Base-by-base conservation (phyloP, 2,888 invertebrate species). In the Steinernema carpocapsae region DNA sequence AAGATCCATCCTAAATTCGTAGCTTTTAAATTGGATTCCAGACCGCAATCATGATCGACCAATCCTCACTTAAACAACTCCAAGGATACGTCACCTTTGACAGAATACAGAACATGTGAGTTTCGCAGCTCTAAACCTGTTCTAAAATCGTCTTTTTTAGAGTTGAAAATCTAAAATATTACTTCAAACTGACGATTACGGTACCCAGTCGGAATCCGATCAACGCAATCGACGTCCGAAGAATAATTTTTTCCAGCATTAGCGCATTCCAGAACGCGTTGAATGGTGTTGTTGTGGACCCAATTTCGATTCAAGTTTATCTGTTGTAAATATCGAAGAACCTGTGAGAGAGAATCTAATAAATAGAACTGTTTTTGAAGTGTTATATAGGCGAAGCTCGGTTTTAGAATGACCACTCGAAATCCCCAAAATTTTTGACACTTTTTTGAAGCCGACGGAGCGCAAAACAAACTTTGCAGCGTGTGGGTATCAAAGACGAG, bases 391-490 rank as follows among this genome's bases (percentile, higher is more conserved):
- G n/a, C n/a, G n/a, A n/a, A n/a, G n/a, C n/a, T n/a, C n/a, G n/a
- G n/a, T n/a, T n/a, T n/a, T n/a, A n/a, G n/a, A n/a, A n/a, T n/a
- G n/a, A n/a, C 37, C 10, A 37, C 37, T 37, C 37, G 37, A 37
- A 37, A 6, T 37, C 10, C 37, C 3, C 37, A 37, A 10, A 37
- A 37, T 37, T 37, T 64, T 64, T 64, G 56, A 56, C 56, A 64
- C 32, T 64, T 64, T 64, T 64, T 64, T 64, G 26, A 26, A 32
- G 64, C 37, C 26, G 19, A 37, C 64, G 64, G n/a, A 48, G 48
- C 32, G 64, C 29, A 64, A 64, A 32, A 26, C 64, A 64, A 64
- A 64, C 64, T 32, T 64, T 32, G 64, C 32, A 14, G 64, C 48
- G 48, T 48, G 17, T 19, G 48, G 17, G n/a, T 48, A 17, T 52